Percentiles rank a stretch among this genome's conserved stretches.
Evolutionary conservation across 2,888 invertebrate genomes (phyloP).

Genomic region (Busseola fusca): DNA sequence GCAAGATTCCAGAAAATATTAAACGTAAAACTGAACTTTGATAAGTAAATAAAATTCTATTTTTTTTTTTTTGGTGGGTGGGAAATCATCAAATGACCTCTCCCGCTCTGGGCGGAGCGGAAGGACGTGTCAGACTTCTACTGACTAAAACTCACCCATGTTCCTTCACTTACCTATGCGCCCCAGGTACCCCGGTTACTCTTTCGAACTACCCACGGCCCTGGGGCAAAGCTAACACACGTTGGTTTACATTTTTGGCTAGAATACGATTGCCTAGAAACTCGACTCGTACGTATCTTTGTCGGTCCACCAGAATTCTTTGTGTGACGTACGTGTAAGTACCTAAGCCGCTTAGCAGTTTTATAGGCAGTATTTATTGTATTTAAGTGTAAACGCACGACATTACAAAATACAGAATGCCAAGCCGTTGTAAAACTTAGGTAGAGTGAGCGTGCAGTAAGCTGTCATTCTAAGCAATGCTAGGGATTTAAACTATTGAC

Average conservation of each 20-base stretch:
- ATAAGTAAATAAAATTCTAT: slow-evolving; percentile 18
- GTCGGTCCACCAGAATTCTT: neutral
- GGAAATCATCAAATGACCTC: too few species aligned
- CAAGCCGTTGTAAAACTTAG: neutral
- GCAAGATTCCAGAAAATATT: slow-evolving; percentile 11
- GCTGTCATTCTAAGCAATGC: too few species aligned
- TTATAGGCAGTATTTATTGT: neutral
- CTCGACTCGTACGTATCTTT: neutral
- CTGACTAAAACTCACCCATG: too few species aligned
- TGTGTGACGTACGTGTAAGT: neutral
- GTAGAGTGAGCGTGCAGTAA: too few species aligned
- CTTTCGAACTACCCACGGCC: too few species aligned
- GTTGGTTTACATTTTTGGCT: neutral
- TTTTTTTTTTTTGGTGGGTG: too few species aligned
- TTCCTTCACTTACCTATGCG: too few species aligned
- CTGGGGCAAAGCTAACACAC: neutral
- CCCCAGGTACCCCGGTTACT: too few species aligned
- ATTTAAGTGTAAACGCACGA: neutral
- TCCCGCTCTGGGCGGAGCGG: too few species aligned
- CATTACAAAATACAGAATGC: neutral
- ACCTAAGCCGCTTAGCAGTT: neutral
- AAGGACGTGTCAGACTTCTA: too few species aligned
- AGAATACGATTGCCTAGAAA: neutral
- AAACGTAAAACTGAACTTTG: slow-evolving; percentile 3
- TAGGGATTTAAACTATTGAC: too few species aligned